Percentiles rank a stretch among this genome's conserved stretches.
phyloP scores from a whole-genome alignment of 2,888 invertebrate species.

The Cantharis rufa region DNA sequence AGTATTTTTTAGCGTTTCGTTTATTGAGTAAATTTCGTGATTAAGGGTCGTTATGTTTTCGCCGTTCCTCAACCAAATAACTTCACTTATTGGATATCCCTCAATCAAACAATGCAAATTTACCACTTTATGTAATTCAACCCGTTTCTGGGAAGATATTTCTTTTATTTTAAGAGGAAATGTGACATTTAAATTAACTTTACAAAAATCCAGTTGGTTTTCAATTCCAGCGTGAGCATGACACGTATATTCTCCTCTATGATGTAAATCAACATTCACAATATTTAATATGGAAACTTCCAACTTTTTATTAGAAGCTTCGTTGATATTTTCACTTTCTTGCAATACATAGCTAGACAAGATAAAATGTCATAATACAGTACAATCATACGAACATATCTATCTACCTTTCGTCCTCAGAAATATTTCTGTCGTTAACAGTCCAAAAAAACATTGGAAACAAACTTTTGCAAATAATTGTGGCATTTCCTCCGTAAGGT shows the following conservation, averaged over 20 bases:
- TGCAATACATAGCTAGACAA: conserved; percentile 46
- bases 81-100: conserved; percentile 63
- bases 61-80: conserved; percentile 65
- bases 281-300: conserved; percentile 60
- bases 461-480: conserved; percentile 61
- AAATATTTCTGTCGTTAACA: conserved; percentile 61
- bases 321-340: conserved; percentile 54
- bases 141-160: conserved; percentile 55
- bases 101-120: conserved; percentile 61
- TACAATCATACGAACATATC: background rate
- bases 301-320: conserved; percentile 51
- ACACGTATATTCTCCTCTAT: conserved; percentile 67
- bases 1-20: conserved; percentile 64
- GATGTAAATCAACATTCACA: conserved; percentile 59
- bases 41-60: conserved; percentile 51
- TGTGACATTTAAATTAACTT: conserved; percentile 53
- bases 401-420: conserved; percentile 57
- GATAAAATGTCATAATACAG: background rate
- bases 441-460: conserved; percentile 62
- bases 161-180: conserved; percentile 58
- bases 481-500: conserved; percentile 57
- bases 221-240: conserved; percentile 57
- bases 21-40: conserved; percentile 51
- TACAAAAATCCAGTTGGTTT: conserved; percentile 48
- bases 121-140: conserved; percentile 59